Conservation (phyloP, 92 coral and sea anemone genomes). For the Phenganax marumi region DNA sequence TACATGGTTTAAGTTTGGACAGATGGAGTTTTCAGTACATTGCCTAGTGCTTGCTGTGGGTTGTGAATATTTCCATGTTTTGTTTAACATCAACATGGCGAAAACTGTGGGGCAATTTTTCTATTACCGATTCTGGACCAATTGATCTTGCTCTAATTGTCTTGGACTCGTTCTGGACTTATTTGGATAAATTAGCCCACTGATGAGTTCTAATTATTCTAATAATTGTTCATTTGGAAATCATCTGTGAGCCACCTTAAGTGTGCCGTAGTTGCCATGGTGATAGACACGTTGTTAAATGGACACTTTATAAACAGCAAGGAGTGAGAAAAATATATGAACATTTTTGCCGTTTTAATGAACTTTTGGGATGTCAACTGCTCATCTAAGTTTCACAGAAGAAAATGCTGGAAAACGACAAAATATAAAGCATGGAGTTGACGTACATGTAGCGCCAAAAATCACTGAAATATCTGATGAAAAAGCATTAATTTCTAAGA, state of each 20-base stretch:
- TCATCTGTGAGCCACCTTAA: conserved; percentile 19
- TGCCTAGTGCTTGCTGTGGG: conserved; percentile 85
- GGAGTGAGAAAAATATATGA: conserved; percentile 2
- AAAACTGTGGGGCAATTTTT: too few relatives aligned
- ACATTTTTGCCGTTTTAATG: not conserved
- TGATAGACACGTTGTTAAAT: conserved; percentile 24
- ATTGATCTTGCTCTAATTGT: too few relatives aligned
- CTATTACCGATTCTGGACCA: too few relatives aligned
- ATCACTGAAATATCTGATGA: not conserved
- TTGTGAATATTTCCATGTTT: conserved; percentile 73
- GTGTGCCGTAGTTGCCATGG: conserved; percentile 18
- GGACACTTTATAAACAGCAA: not conserved
- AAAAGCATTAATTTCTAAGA: not conserved
- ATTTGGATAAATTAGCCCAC: too few relatives aligned
- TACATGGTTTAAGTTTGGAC: conserved; percentile 67
- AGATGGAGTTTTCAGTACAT: conserved; percentile 77
- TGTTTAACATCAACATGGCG: conserved; percentile 88
- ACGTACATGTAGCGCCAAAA: not conserved
- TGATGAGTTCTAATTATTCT: too few relatives aligned
- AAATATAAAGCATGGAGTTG: not conserved
- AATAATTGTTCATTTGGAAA: too few relatives aligned
- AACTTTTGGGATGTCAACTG: conserved; percentile 28
- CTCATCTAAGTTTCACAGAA: not conserved
- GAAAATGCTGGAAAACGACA: conserved; percentile 8
- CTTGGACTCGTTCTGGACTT: too few relatives aligned